Evolutionary conservation across 2,797 vertebrate genomes (phyloP).

Genomic region (Lithobates sylvaticus): DNA sequence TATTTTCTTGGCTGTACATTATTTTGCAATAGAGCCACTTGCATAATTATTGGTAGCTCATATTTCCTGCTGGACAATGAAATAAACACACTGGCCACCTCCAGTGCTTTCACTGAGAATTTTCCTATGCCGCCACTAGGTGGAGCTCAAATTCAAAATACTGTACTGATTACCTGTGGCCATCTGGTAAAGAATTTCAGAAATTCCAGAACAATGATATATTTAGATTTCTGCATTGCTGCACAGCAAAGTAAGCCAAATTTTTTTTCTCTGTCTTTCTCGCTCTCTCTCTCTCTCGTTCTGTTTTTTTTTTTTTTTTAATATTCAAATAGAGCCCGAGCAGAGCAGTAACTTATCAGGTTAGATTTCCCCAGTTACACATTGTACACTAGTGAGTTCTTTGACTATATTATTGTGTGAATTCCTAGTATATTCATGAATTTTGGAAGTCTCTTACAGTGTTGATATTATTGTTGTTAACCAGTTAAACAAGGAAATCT

Average conservation of each 20-base stretch:
- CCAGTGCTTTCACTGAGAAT: background rate
- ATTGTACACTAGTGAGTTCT: background rate
- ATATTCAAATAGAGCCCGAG: constrained; percentile 36
- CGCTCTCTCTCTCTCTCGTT: background rate
- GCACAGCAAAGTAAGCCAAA: constrained; percentile 25
- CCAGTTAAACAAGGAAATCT: background rate
- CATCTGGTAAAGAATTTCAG: constrained; percentile 55
- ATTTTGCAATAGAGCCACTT: background rate
- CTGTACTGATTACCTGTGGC: constrained; percentile 35
- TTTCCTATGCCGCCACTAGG: constrained; percentile 8
- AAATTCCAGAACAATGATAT: constrained; percentile 57
- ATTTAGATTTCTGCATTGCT: constrained; percentile 54
- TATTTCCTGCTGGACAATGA: background rate
- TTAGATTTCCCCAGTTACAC: constrained; percentile 7
- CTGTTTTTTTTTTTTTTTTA: constrained; percentile 20
- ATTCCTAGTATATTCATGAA: background rate
- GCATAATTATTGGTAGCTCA: background rate
- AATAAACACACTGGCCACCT: background rate
- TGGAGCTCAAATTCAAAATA: constrained; percentile 45
- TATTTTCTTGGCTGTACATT: background rate
- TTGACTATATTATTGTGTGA: background rate
- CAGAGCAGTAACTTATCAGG: constrained; percentile 29
- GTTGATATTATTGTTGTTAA: background rate
- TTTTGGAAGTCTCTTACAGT: background rate
- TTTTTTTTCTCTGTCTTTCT: background rate